Base-by-base conservation (phyloP, 2,797 vertebrate genomes). In the Chiloscyllium punctatum region DNA sequence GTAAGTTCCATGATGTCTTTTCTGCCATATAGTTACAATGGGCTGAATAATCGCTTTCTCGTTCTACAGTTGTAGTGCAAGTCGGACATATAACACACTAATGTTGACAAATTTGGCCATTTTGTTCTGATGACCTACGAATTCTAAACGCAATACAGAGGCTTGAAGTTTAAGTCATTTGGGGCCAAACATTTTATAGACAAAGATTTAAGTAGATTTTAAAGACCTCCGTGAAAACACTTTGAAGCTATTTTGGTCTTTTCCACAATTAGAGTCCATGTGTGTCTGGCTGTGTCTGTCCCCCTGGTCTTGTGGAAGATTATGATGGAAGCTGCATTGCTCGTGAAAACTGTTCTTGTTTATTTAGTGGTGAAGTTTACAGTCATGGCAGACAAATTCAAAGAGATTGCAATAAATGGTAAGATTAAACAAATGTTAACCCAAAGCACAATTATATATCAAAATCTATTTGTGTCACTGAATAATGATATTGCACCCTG, bases 401-500 rank as follows among this genome's bases (percentile, higher is more conserved):
- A 62, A 48, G 57, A 57, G 62, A 86, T 33, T 95, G 95, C 53
- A 95, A 95, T 71, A 95, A 95, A 68, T 95, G 95, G 95, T 95
- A 79, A 95, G 79, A 68, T 86, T 66, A 90, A 42, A 42, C 5
- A 86, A 90, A 66, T 15, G 15, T 86, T 62, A 25, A 95, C 23
- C 23, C 48, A 2, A 94, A 18, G 4, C 94, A n/a, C 30, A 66
- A 33, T 30, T 33, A 57, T 66, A 91, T 18, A 53, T 15, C 48
- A 15, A 25, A 74, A 42, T 94, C 11, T 53, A 37, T 21, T 9
- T 16, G 23, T 51, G 69, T 1, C n/a, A 48, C 16, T 94, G 30
- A 16, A 30, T 13, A 91, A 62, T 42, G 30, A 27, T 92, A 25
- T 94, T 42, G 33, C 66, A 37, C 2, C 25, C 5, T 42, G n/a